phyloP scores from a whole-genome alignment of 2,888 invertebrate species.

The Acholoe squamosa region DNA sequence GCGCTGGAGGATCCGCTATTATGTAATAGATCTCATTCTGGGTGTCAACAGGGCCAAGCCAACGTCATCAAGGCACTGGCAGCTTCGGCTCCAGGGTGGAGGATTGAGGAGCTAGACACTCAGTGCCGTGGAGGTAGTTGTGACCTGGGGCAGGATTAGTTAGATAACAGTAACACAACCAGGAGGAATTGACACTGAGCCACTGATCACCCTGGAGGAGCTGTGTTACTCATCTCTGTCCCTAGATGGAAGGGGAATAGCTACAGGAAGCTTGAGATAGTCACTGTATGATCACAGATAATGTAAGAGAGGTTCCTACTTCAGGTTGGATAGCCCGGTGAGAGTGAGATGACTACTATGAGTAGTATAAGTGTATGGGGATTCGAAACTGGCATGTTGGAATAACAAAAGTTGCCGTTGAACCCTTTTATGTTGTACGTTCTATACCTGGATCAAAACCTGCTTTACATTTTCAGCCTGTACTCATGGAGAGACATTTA shows the following conservation, averaged over 20 bases:
- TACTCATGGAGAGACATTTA: no score
- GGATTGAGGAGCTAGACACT: not conserved
- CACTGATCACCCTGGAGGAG: not conserved
- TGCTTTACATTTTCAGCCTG: no score
- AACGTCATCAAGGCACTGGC: not conserved
- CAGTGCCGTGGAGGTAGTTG: not conserved
- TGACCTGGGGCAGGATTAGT: not conserved
- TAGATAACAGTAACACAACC: not conserved
- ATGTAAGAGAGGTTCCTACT: no score
- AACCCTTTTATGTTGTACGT: no score
- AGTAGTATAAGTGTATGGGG: not conserved
- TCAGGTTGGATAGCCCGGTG: no score
- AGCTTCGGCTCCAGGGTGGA: slow-evolving; percentile 1
- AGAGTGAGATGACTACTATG: not conserved
- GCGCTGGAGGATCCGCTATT: not conserved
- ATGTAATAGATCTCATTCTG: not conserved
- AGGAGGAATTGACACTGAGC: not conserved
- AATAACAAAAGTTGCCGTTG: not conserved
- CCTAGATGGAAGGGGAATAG: no score
- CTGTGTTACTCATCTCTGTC: not conserved
- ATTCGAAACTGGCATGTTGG: not conserved
- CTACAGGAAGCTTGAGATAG: no score
- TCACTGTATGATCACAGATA: no score
- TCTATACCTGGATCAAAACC: no score
- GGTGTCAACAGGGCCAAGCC: not conserved